A percentile compares a stretch with the other conserved stretches of the same genome.
phyloP scores from a whole-genome alignment of 2,113 vertebrate species.

The Tursiops truncatus region DNA sequence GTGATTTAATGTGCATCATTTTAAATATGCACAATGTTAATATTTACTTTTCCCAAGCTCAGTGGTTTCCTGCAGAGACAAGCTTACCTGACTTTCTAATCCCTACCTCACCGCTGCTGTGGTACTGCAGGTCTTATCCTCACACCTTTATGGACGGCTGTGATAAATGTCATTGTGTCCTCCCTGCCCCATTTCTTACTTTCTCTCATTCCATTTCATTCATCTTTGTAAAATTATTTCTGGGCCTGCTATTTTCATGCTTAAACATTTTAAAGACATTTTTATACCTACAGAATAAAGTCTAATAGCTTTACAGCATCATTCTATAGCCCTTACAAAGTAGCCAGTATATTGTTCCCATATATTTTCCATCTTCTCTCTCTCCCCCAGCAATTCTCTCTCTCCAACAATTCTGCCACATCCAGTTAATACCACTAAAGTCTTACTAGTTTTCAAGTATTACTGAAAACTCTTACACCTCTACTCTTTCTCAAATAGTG shows the following conservation, averaged over 20 bases:
- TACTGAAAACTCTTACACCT: background rate
- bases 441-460: background rate
- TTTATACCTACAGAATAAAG: background rate
- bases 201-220: background rate
- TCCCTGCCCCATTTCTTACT: background rate
- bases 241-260: background rate
- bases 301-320: background rate
- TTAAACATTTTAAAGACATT: background rate
- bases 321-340: background rate
- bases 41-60: background rate
- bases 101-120: accelerated
- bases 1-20: background rate
- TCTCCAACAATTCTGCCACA: background rate
- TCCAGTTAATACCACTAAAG: background rate
- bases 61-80: background rate
- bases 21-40: background rate
- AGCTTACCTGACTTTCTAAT: background rate
- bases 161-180: background rate
- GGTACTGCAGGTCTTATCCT: background rate
- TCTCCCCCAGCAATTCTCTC: background rate
- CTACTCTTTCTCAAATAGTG: background rate
- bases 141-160: background rate
- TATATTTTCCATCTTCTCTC: background rate
- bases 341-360: background rate
- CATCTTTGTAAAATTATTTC: background rate